Base-by-base conservation (phyloP, 1,140 invertebrate species). In the Elysia chlorotica region DNA sequence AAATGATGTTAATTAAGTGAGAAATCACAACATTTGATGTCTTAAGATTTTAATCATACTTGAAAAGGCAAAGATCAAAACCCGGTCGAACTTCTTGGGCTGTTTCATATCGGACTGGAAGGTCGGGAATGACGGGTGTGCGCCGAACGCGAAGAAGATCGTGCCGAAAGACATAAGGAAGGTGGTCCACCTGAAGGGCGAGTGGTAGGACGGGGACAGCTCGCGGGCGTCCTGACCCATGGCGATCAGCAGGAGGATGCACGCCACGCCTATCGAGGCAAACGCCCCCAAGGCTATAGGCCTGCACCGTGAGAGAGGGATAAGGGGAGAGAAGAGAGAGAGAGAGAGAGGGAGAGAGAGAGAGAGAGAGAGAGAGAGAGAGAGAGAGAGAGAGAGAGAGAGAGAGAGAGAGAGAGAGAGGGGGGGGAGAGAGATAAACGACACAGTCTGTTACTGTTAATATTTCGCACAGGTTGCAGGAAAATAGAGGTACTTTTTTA, bases 41-140 rank as follows among this genome's bases (percentile, higher is more conserved):
- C n/a, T n/a, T n/a, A n/a, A n/a, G n/a, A n/a, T n/a, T n/a, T n/a
- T n/a, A n/a, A n/a, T n/a, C n/a, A n/a, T 74, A 88, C 88, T 78
- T 17, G 80, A 48, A 75, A 87, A 89, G 37, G 85, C 84, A 0
- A 87, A 53, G 2, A 88, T 33, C 2, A 87, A 79, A 14, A 87
- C 83, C 71, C 79, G 83, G 33, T 83, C 81, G 77, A 89, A 89
- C 37, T 88, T 76, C 2, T 73, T 56, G 6, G 86, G 87, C 35
- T 85, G 78, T 41, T 78, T 86, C 88, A 89, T 89, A 74, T 89
- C 88, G 41, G 84, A 79, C 75, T 89, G 88, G 71, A 89, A 88
- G 3, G 88, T 89, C 28, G 87, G 88, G 70, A 89, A 89, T 31
- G 83, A 83, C 6, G 86, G 80, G 67, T 88, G 87, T 14, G 88